Evolutionary conservation across 2,113 vertebrate species (phyloP), one percentile per base, ranked within the genome.

Genomic region (Melanerpes formicivorus): DNA sequence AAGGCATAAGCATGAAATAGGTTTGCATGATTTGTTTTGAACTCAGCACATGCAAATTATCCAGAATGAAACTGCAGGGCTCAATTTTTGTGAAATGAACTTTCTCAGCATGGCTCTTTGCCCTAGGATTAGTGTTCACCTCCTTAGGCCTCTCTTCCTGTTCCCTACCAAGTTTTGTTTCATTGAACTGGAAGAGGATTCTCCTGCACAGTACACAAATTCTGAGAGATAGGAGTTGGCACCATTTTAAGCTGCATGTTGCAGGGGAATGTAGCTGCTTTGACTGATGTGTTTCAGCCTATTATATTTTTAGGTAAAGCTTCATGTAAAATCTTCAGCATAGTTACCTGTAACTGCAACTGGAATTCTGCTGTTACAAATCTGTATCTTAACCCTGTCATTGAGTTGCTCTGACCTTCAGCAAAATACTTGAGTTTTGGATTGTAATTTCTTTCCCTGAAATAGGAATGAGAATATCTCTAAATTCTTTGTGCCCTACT

Each of bases 341-440:
- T 26, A 66, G 62, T 26, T 87, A 56, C 67, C 84, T 85, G 82
- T 77, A 91, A 63, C 60, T 93, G 81, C 72, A 95, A 60, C 87
- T 95, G 85, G 52, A 91, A 42, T 92, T 82, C 19, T 80, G 50
- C 17, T 87, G 75, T 76, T 81, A 80, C 84, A 34, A 56, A 48
- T 52, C 75, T 74, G 86, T 63, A 32, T 67, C 78, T 80, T 86
- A 90, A 69, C 89, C 60, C 71, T 15, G 2, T 82, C 10, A 3
- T 22, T 46, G 79, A 92, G 48, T 67, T 94, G 69, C 52, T 89
- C 42, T 90, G 79, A 92, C 94, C 89, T 96, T 91, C 84, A 73
- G 40, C 81, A 80, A 84, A 75, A 26, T 3, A 1, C 1, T 4
- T n/a, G 44, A 80, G 78, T 80, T 93, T 64, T 56, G 79, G 72